Base-by-base conservation (phyloP, 2,888 invertebrate genomes). In the Drosophila mimetica region DNA sequence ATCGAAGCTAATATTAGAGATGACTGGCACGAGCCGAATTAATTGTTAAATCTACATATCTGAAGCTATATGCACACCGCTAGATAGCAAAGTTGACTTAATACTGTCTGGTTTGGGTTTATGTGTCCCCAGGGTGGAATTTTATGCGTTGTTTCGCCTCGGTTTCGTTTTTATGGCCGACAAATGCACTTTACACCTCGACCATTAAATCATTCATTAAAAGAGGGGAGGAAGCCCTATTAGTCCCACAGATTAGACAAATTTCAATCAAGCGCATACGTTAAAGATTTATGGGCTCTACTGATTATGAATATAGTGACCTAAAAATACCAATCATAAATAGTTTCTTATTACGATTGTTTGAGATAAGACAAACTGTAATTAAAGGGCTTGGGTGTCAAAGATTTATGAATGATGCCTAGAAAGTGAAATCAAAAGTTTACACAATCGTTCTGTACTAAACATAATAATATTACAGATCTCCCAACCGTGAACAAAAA, bases 1-100 rank as follows among this genome's bases (percentile, higher is more conserved):
- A 77, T 83, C 72, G 79, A 37, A 32, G 36, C 69, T 74, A 79
- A 76, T 78, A 79, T 76, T 84, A 80, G 74, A 79, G 64, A 63
- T 65, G 76, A 74, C 76, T 64, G 58, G 44, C 65, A 55, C 25
- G 53, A 39, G 46, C 58, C 32, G 50, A 72, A 79, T 79, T 74
- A 82, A 74, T 85, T 82, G 74, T 69, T 64, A 66, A 71, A 60
- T 76, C 65, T 63, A 74, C 66, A 82, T 57, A 36, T 64, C 36
- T 36, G 14, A 44, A 14, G 51, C 14, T n/a, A 30, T 51, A 73
- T 51, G 46, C 22, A 51, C 4, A 54, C 11, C 50, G 18, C 30
- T 22, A 16, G n/a, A 18, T 28, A 2, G 14, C 39, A 6, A 51
- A 44, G 44, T 44, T 39, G 41, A 47, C 42, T 8, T 50, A 14